These are phyloP conservation scores for Caerostris extrusa DNA, from an alignment of 1,140 invertebrate genomes.

Conservation along the genomic window DNA sequence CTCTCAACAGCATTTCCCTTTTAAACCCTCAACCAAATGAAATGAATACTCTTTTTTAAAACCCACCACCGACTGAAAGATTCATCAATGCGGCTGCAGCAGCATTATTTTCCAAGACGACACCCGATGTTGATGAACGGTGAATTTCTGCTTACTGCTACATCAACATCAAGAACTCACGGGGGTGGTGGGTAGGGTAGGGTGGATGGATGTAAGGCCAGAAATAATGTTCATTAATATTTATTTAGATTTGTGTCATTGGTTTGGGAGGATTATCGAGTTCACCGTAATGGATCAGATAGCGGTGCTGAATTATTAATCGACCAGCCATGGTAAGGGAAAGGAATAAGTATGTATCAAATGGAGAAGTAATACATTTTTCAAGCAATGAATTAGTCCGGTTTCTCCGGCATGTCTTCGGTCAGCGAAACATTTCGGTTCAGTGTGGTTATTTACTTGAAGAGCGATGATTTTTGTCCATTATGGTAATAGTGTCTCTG, in stretches of 20 bases:
- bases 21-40: constrained; percentile 6
- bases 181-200: background rate
- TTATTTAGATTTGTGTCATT: constrained; percentile 44
- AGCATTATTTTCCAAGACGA: constrained; percentile 46
- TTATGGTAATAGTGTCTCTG: background rate
- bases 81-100: constrained; percentile 54
- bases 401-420: background rate
- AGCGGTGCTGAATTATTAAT: constrained; percentile 38
- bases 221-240: constrained; percentile 72
- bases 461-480: background rate
- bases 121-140: background rate
- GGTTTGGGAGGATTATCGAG: constrained; percentile 52
- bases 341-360: background rate
- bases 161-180: background rate
- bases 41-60: constrained; percentile 23
- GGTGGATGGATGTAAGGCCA: background rate
- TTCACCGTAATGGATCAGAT: constrained; percentile 43
- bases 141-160: background rate
- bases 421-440: background rate
- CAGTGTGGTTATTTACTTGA: background rate
- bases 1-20: background rate
- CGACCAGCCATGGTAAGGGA: background rate
- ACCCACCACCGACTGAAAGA: background rate
- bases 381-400: constrained; percentile 24
- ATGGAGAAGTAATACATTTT: constrained; percentile 46